Evolutionary conservation across 1,140 invertebrate genomes (phyloP).

Genomic region (Drosophila nigrodunni): DNA sequence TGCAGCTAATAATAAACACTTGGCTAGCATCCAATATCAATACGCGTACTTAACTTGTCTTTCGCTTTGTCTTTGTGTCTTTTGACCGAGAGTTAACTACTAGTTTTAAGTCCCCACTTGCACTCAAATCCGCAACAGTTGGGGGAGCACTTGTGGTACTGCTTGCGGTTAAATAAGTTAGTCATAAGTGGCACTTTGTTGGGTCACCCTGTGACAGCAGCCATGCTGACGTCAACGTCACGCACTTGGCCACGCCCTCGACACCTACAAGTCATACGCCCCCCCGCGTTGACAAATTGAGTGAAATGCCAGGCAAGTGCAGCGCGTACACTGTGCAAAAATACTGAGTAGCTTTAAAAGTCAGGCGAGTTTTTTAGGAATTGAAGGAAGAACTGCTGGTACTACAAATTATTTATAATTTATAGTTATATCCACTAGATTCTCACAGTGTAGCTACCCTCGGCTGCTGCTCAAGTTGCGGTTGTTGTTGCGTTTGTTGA

Average conservation of each 20-base stretch:
- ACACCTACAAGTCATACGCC: constrained; percentile 5
- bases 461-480: too few species aligned
- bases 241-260: constrained; percentile 50
- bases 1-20: constrained; percentile 67
- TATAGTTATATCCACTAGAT: too few species aligned
- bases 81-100: neutral
- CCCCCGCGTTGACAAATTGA: constrained; percentile 63
- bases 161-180: constrained; percentile 22
- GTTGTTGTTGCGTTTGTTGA: constrained; percentile 21
- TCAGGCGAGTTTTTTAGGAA: too few species aligned
- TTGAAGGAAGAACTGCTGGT: too few species aligned
- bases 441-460: too few species aligned
- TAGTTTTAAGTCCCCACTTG: constrained; percentile 54
- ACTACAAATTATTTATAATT: too few species aligned
- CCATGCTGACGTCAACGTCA: constrained; percentile 62
- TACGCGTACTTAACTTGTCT: neutral
- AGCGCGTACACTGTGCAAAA: neutral
- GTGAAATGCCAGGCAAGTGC: constrained; percentile 52
- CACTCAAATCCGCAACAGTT: constrained; percentile 39
- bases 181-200: constrained; percentile 34
- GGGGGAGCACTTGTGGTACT: neutral
- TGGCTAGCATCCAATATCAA: constrained; percentile 26
- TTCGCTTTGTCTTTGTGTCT: constrained; percentile 11
- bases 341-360: too few species aligned
- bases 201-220: constrained; percentile 45